Base-by-base conservation (phyloP, 2,113 vertebrate genomes). In the Paradoxurus hermaphroditus region DNA sequence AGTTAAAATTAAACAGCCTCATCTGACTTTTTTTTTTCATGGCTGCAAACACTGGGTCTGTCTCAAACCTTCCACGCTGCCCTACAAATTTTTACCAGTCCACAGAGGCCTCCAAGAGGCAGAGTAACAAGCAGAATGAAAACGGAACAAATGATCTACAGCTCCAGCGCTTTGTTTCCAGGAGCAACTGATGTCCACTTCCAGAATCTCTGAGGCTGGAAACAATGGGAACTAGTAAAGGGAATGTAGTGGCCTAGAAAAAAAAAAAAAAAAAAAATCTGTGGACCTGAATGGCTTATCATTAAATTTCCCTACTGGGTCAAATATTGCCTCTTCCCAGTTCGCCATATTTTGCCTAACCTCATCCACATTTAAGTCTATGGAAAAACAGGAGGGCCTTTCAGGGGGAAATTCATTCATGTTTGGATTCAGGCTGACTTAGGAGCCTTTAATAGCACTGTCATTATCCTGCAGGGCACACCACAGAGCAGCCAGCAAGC, bases 361-460 rank as follows among this genome's bases (percentile, higher is more conserved):
- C 92, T 95, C 92, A 97, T 90, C 78, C 96, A 94, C 84, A 95
- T 91, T 97, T 96, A 98, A 96, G 94, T 94, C 95, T 97, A 14
- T 86, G 92, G 93, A 96, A 97, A 98, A 97, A 93, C 95, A 98
- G 92, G 86, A 87, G 77, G 91, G 56, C 89, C 96, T 95, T 97
- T 97, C 83, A 65, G 67, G 53, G 46, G n/a, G n/a, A 56, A 92
- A 95, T 89, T 97, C 97, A 98, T 98, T 98, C 97, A 97, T 96
- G 92, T 97, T 91, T 96, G 95, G 94, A 96, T 89, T 97, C 84
- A 25, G 83, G 90, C 95, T 67, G 84, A 93, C 79, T 83, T 84
- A 81, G 90, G 90, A 97, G 62, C 62, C 72, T 91, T 91, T 95
- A 94, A 94, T 49, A 95, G 79, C 90, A 87, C 92, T 96, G 87